A percentile compares a stretch with the other conserved stretches of the same genome.
Evolutionary conservation across 1,140 invertebrate species (phyloP).

Genomic region (Eumaeus atala): DNA sequence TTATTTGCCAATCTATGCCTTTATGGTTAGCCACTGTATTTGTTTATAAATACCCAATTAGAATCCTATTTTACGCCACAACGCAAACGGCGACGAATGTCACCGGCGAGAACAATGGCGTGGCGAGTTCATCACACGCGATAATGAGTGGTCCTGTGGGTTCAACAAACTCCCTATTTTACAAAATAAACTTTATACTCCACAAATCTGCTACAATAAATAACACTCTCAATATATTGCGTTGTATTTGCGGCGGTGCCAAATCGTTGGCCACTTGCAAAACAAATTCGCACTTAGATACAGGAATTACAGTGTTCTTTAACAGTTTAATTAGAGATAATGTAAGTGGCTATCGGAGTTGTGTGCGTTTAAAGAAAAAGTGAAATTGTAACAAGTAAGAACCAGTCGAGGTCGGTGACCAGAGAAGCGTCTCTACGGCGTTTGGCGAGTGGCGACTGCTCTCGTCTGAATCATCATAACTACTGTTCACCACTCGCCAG

Average conservation of each 20-base stretch:
- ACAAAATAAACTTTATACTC: slow-evolving; percentile 56
- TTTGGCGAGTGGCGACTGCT: slow-evolving; percentile 49
- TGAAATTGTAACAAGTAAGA: slow-evolving; percentile 68
- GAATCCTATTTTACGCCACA: slow-evolving; percentile 12
- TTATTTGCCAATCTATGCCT: too few species aligned
- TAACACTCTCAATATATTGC: slow-evolving; percentile 26
- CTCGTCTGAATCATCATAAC: slow-evolving; percentile 56
- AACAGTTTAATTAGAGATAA: slow-evolving; percentile 21
- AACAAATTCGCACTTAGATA: slow-evolving; percentile 14
- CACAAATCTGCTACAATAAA: slow-evolving; percentile 46
- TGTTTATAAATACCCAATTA: slow-evolving; percentile 23
- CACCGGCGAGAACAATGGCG: slow-evolving; percentile 54
- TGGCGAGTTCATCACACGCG: slow-evolving; percentile 64
- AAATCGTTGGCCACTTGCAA: slow-evolving; percentile 19
- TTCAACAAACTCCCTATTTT: slow-evolving; percentile 67
- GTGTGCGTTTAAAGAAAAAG: slow-evolving; percentile 49
- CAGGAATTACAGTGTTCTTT: slow-evolving; percentile 13
- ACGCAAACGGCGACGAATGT: slow-evolving; percentile 36
- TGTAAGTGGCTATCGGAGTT: slow-evolving; percentile 25
- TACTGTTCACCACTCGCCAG: slow-evolving; percentile 31
- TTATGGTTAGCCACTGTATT: slow-evolving; percentile 7
- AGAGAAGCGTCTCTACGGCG: slow-evolving; percentile 43
- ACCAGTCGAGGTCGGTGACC: slow-evolving; percentile 66
- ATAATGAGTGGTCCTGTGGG: slow-evolving; percentile 66
- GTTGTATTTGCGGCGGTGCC: slow-evolving; percentile 28